Evolutionary conservation across 2,888 invertebrate species (phyloP).

Genomic region (Meandrusa payeni): DNA sequence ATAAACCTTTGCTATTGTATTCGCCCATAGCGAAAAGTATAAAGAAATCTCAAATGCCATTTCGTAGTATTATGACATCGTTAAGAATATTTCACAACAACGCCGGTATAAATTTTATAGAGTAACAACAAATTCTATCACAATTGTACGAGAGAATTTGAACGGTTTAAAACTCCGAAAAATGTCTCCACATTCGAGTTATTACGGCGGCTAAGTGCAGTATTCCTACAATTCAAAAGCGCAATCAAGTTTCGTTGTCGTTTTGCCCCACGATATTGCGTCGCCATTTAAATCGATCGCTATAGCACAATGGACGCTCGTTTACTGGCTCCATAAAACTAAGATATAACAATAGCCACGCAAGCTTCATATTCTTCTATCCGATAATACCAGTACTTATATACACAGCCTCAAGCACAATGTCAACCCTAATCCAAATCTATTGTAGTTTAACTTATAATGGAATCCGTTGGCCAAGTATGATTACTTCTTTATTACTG

Average conservation of each 20-base stretch:
- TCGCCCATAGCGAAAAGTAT: no score
- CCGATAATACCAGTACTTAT: conserved; percentile 32
- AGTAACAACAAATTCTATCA: neutral
- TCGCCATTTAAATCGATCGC: conserved; percentile 57
- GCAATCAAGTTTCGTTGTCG: conserved; percentile 54
- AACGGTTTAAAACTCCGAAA: conserved; percentile 28
- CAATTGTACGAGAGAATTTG: neutral
- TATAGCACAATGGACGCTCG: conserved; percentile 59
- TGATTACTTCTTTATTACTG: no score
- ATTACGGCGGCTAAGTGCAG: conserved; percentile 37
- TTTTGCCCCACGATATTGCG: conserved; percentile 58
- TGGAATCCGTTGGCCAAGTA: conserved; percentile 17
- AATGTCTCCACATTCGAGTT: conserved; percentile 35
- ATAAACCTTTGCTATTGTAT: no score
- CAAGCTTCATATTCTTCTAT: conserved; percentile 42
- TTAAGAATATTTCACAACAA: neutral
- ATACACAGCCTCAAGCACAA: conserved; percentile 45
- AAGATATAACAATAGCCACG: conserved; percentile 56
- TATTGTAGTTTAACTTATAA: conserved; percentile 37
- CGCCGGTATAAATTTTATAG: neutral
- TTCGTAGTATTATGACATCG: neutral
- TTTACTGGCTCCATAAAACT: conserved; percentile 63
- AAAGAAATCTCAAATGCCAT: no score
- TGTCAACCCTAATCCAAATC: conserved; percentile 46
- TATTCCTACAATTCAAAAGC: conserved; percentile 43